Conservation (phyloP, 2,888 invertebrate genomes). For the Conus canariensis region DNA sequence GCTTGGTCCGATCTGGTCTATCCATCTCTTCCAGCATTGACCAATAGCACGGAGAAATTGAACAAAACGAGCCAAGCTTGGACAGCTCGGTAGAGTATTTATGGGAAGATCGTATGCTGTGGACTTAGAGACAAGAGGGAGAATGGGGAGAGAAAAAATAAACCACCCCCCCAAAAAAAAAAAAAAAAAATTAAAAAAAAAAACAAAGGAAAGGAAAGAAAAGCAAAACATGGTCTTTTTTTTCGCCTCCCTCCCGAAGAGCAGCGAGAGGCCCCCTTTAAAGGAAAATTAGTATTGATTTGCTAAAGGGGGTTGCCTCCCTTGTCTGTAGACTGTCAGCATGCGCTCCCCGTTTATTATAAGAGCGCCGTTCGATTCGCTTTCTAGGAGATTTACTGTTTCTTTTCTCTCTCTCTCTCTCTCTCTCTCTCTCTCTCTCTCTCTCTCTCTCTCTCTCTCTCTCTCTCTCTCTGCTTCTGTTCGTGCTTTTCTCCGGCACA, state of each 20-base stretch:
- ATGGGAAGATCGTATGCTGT: conserved; percentile 7
- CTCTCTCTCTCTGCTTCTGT: too few relatives aligned
- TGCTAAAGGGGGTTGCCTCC: background rate
- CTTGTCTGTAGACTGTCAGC: background rate
- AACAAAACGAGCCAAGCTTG: background rate
- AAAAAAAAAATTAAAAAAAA: too few relatives aligned
- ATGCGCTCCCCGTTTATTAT: background rate
- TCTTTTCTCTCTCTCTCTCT: background rate
- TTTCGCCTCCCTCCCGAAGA: background rate
- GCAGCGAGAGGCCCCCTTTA: background rate
- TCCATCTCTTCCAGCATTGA: background rate
- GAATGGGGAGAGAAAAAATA: background rate
- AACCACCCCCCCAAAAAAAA: too few relatives aligned
- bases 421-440: too few relatives aligned
- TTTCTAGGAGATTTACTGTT: background rate
- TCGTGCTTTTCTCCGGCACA: too few relatives aligned
- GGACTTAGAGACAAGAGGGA: background rate
- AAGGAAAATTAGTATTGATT: background rate
- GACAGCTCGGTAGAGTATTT: background rate
- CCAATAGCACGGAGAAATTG: background rate
- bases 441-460: too few relatives aligned
- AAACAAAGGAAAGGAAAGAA: too few relatives aligned
- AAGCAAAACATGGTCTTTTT: background rate
- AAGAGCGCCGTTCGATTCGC: background rate
- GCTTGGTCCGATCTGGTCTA: background rate